Evolutionary conservation across 37 sponge, comb jelly and placozoan genomes (phyloP), one percentile per base, ranked within the genome.

Genomic region (Geodia barretti): DNA sequence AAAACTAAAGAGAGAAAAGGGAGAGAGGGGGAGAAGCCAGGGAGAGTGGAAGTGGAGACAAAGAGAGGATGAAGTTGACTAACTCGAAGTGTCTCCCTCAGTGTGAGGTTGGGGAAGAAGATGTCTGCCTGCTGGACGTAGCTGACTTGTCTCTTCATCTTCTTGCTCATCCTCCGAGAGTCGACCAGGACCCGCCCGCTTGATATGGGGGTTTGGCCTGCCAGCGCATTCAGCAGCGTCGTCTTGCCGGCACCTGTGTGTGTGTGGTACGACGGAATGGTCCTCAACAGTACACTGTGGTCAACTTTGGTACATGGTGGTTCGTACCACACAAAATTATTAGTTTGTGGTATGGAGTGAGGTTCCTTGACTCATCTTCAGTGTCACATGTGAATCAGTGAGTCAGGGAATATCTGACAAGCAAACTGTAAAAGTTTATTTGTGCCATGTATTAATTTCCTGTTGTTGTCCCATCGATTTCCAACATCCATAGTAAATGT

Each of bases 211-310:
- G 65, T 54, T 41, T 79, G 74, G 28, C 89, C 92, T 29, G 95
- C 86, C 74, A 95, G 80, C 0, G 80, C 77, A 82, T 95, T 92
- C 34, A 95, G 74, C 28, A 95, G 76, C 0, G 95, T 95, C 24
- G 95, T 95, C 75, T 95, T 95, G 0, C 95, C 95, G 14, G 89
- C 81, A 1, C 93, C 93, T 92, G n/a, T n/a, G n/a, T n/a, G n/a
- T n/a, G n/a, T n/a, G n/a, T n/a, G n/a, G n/a, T n/a, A n/a, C n/a
- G n/a, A n/a, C n/a, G n/a, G n/a, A n/a, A n/a, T n/a, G n/a, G n/a
- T n/a, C n/a, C n/a, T n/a, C n/a, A n/a, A n/a, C n/a, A n/a, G n/a
- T n/a, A n/a, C n/a, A n/a, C n/a, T n/a, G n/a, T n/a, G n/a, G n/a
- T n/a, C n/a, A n/a, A n/a, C n/a, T n/a, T n/a, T n/a, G n/a, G n/a